phyloP scores from a whole-genome alignment of 2,113 vertebrate species.

The human (Homo sapiens) region DNA sequence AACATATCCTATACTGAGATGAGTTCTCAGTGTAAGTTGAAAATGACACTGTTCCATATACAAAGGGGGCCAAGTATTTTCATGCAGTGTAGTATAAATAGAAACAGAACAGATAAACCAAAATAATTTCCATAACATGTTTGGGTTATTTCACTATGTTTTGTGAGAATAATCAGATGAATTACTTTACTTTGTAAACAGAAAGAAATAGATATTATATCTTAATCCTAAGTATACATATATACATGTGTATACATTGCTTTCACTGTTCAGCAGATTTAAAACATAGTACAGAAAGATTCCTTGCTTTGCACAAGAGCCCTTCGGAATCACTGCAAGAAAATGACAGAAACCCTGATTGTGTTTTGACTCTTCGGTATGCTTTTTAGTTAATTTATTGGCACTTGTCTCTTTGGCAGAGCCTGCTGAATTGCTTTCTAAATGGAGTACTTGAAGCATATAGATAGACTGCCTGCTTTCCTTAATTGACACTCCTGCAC shows the following conservation, averaged over 20 bases:
- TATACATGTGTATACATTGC: neutral
- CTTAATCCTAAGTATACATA: neutral
- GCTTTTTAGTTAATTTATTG: constrained; percentile 49
- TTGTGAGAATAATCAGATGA: neutral
- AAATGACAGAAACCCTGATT: neutral
- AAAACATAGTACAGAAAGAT: neutral
- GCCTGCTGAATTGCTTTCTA: constrained; percentile 36
- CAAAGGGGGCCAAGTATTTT: neutral
- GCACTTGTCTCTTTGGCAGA: constrained; percentile 53
- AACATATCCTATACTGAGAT: neutral
- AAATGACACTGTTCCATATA: neutral
- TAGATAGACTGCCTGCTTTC: neutral
- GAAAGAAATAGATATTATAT: neutral
- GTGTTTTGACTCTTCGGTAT: neutral
- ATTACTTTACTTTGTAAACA: constrained; percentile 23
- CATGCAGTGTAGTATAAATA: neutral
- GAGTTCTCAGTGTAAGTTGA: neutral
- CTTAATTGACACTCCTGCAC: neutral
- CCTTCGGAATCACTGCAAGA: neutral
- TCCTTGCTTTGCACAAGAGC: constrained; percentile 3
- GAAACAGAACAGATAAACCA: constrained; percentile 39
- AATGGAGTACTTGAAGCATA: neutral
- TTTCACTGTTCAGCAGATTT: neutral
- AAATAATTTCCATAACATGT: constrained; percentile 35
- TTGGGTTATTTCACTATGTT: constrained; percentile 24